These are phyloP conservation scores for Tetrapedia diversipes DNA, from an alignment of 2,888 invertebrate genomes.

Conservation along the genomic window DNA sequence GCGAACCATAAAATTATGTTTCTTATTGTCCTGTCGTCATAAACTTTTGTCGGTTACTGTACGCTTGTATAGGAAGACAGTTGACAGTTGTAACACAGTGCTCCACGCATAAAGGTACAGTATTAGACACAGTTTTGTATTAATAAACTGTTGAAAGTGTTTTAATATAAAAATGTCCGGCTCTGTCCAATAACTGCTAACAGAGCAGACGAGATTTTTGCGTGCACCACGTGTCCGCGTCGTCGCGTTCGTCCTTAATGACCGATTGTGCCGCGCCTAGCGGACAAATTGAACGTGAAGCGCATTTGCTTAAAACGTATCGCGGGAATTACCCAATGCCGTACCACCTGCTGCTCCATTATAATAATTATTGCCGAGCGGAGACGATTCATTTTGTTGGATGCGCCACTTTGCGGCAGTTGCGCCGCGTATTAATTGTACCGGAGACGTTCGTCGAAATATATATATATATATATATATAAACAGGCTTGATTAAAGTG, in stretches of 20 bases:
- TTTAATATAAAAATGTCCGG: no score
- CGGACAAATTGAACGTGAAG: conserved; percentile 76
- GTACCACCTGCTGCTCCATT: conserved; percentile 80
- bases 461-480: background rate
- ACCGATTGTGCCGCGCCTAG: conserved; percentile 69
- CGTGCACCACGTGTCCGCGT: conserved; percentile 27
- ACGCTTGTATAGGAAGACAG: no score
- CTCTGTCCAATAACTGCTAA: no score
- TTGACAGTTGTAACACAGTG: no score
- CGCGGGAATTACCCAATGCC: conserved; percentile 66
- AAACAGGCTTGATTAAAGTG: conserved; percentile 22
- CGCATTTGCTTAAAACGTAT: conserved; percentile 78
- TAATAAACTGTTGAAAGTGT: no score
- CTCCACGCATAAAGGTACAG: no score
- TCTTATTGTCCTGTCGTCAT: no score
- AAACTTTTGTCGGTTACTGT: no score
- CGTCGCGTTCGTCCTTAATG: conserved; percentile 66
- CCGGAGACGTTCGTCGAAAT: conserved; percentile 6
- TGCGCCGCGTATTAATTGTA: conserved; percentile 36
- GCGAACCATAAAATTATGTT: no score
- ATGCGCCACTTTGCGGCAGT: conserved; percentile 39
- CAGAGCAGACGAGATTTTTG: no score
- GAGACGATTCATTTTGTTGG: conserved; percentile 71
- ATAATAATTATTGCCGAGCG: conserved; percentile 78
- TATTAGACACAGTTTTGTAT: no score